Evolutionary conservation across 2,797 vertebrate genomes (phyloP).

Genomic region (Macropus fuliginosus): DNA sequence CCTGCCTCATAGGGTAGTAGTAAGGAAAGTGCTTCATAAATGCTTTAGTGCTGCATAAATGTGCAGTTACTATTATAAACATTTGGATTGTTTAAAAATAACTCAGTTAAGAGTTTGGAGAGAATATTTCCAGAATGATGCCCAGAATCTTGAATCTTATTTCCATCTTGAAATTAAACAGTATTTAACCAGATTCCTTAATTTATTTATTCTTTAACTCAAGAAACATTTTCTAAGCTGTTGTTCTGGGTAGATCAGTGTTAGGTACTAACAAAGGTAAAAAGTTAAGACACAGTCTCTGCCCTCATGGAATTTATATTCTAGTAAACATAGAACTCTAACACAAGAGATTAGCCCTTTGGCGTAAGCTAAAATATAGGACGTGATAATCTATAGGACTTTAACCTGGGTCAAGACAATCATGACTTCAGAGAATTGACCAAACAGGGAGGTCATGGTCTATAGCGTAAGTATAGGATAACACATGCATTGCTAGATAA

Average conservation of each 20-base stretch:
- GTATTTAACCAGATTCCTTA: background rate
- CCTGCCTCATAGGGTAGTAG: background rate
- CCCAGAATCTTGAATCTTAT: slow-evolving; percentile 27
- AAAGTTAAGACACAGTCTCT: background rate
- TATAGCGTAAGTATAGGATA: background rate
- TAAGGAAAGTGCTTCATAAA: background rate
- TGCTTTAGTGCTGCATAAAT: background rate
- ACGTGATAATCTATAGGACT: background rate
- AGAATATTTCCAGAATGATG: slow-evolving; percentile 28
- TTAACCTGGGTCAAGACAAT: background rate
- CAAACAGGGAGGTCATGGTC: background rate
- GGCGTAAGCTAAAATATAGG: background rate
- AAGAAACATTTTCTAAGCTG: background rate
- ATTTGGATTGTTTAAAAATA: slow-evolving; percentile 25
- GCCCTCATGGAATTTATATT: background rate
- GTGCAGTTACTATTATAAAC: slow-evolving; percentile 8
- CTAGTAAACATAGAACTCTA: background rate
- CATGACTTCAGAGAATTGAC: background rate
- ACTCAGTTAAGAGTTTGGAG: background rate
- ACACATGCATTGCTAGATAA: background rate
- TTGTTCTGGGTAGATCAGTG: background rate
- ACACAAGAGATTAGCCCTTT: background rate
- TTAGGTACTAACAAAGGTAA: background rate
- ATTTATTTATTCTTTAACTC: background rate
- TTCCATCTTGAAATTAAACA: background rate